Evolutionary conservation across 2,113 vertebrate species (phyloP).

Genomic region (Leptodactylus fuscus): DNA sequence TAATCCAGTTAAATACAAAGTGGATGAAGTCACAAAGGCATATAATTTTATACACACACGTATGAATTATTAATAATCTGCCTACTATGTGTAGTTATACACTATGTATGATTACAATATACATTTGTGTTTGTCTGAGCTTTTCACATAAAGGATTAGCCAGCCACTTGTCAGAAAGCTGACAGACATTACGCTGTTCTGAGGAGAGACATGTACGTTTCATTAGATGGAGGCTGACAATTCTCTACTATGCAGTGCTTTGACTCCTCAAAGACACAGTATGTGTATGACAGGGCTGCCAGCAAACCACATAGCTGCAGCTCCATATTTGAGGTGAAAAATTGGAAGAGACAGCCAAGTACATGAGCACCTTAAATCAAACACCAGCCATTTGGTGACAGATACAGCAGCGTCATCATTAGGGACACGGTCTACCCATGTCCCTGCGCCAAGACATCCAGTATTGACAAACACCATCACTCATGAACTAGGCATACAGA

Average conservation of each 20-base stretch:
- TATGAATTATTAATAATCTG: too few relatives aligned
- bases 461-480: neutral
- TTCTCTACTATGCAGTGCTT: constrained; percentile 14
- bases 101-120: neutral
- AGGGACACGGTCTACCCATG: neutral
- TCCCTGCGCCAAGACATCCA: neutral
- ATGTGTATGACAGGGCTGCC: constrained; percentile 35
- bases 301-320: constrained; percentile 37
- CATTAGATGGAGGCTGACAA: constrained; percentile 32
- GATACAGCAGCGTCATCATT: constrained; percentile 26
- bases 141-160: neutral
- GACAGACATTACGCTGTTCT: constrained; percentile 32
- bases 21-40: too few relatives aligned
- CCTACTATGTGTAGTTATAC: neutral
- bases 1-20: constrained; percentile 45
- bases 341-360: constrained; percentile 12
- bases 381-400: neutral
- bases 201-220: constrained; percentile 26
- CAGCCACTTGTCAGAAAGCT: neutral
- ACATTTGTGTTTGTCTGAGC: neutral
- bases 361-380: constrained; percentile 37
- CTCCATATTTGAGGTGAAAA: rapidly evolving
- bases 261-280: constrained; percentile 22
- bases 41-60: too few relatives aligned
- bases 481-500: neutral